Conservation (phyloP, 2,797 vertebrate species). For the Hapalemur alaotrensis region DNA sequence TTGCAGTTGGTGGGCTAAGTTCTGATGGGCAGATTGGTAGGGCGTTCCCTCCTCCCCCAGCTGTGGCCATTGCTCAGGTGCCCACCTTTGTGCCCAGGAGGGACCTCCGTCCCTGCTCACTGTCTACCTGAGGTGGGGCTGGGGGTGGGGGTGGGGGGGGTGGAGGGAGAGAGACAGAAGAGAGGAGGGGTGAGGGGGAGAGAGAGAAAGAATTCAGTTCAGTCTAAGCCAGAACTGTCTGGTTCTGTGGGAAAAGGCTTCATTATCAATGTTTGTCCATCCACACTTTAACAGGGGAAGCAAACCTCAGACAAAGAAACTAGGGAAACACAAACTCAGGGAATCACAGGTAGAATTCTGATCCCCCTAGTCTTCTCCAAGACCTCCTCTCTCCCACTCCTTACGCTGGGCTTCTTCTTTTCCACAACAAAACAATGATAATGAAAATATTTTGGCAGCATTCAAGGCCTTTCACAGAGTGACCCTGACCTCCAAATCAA, state of each 20-base stretch:
- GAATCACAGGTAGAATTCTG: slow-evolving; percentile 52
- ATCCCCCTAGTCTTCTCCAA: not conserved
- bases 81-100: too few relatives aligned
- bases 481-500: slow-evolving; percentile 79
- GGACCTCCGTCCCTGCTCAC: too few relatives aligned
- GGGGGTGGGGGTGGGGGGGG: too few relatives aligned
- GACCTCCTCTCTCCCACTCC: slow-evolving; percentile 18
- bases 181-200: too few relatives aligned
- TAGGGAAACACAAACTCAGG: not conserved
- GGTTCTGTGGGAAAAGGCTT: slow-evolving; percentile 36
- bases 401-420: slow-evolving; percentile 39
- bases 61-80: too few relatives aligned
- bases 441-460: slow-evolving; percentile 79
- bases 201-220: not conserved
- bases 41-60: too few relatives aligned
- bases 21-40: too few relatives aligned
- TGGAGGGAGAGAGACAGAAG: too few relatives aligned
- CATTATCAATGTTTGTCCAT: not conserved
- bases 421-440: slow-evolving; percentile 58
- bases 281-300: slow-evolving; percentile 36
- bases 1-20: too few relatives aligned
- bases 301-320: slow-evolving; percentile 44
- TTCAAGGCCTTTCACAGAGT: slow-evolving; percentile 66
- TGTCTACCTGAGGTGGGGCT: too few relatives aligned
- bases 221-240: slow-evolving; percentile 55